These are phyloP conservation scores for Electrophaes corylata DNA, from an alignment of 2,888 invertebrate species.

Conservation along the genomic window DNA sequence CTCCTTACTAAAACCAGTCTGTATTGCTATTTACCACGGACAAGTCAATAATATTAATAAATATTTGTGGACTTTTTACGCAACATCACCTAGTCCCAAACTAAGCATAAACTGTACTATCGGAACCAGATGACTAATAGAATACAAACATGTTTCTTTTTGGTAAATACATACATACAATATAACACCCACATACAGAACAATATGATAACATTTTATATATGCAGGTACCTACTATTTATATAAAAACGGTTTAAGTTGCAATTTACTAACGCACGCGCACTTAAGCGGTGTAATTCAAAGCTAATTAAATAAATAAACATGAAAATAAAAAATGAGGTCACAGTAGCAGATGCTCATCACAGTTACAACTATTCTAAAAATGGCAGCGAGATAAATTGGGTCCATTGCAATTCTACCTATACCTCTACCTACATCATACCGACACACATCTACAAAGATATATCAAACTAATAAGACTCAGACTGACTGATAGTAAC, in stretches of 20 bases:
- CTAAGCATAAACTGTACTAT: too few relatives aligned
- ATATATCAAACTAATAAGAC: background rate
- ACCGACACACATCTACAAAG: background rate
- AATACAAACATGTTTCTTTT: too few relatives aligned
- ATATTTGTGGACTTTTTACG: too few relatives aligned
- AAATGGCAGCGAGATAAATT: conserved; percentile 31
- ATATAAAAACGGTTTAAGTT: background rate
- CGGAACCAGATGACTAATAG: too few relatives aligned
- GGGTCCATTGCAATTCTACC: conserved; percentile 25
- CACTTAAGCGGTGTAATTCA: background rate
- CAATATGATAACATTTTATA: background rate
- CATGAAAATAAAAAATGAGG: conserved; percentile 25
- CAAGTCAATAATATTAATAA: too few relatives aligned
- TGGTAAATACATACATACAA: too few relatives aligned
- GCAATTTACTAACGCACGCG: background rate
- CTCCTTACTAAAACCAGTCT: too few relatives aligned
- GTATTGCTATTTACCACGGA: too few relatives aligned
- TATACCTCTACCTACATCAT: background rate
- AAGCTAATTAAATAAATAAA: conserved; percentile 15
- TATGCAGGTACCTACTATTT: too few relatives aligned
- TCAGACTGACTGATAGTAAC: too few relatives aligned
- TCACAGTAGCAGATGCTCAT: conserved; percentile 28
- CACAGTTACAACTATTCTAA: conserved; percentile 19
- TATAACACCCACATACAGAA: too few relatives aligned
- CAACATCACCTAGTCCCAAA: too few relatives aligned